phyloP scores from a whole-genome alignment of 2,797 vertebrate species.

The Clarias platycephalus region DNA sequence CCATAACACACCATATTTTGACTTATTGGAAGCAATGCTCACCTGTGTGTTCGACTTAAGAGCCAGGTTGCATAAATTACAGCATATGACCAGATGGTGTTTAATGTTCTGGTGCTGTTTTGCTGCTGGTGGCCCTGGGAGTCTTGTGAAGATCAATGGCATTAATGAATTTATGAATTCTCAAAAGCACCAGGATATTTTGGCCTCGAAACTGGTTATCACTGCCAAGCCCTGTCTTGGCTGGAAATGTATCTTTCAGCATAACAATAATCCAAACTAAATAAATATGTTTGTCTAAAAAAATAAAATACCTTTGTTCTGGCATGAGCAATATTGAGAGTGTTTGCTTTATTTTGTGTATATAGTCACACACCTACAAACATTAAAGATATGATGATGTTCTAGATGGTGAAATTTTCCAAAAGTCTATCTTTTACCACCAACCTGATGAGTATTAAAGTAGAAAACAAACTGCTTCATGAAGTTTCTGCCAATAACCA shows the following conservation, averaged over 20 bases:
- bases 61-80: neutral
- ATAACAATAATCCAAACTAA: conserved; percentile 11
- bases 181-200: conserved; percentile 31
- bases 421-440: neutral
- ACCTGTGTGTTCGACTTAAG: neutral
- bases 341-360: neutral
- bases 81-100: conserved; percentile 22
- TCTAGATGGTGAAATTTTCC: neutral
- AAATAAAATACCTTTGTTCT: neutral
- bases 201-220: neutral
- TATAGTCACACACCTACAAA: neutral
- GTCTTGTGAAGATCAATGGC: conserved; percentile 17
- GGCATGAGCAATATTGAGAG: conserved; percentile 2
- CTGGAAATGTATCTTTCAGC: conserved; percentile 8
- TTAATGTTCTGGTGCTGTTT: conserved; percentile 14
- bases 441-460: conserved; percentile 12
- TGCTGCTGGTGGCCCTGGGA: neutral
- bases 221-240: conserved; percentile 23
- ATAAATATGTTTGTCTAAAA: conserved; percentile 8
- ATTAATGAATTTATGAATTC: conserved; percentile 28
- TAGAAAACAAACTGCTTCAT: neutral
- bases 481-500: conserved; percentile 12
- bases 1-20: neutral
- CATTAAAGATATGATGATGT: neutral
- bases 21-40: conserved; percentile 4